Percentiles rank a stretch among this genome's conserved stretches.
phyloP scores from a whole-genome alignment of 2,797 vertebrate genomes.

The Sciaenops ocellatus region DNA sequence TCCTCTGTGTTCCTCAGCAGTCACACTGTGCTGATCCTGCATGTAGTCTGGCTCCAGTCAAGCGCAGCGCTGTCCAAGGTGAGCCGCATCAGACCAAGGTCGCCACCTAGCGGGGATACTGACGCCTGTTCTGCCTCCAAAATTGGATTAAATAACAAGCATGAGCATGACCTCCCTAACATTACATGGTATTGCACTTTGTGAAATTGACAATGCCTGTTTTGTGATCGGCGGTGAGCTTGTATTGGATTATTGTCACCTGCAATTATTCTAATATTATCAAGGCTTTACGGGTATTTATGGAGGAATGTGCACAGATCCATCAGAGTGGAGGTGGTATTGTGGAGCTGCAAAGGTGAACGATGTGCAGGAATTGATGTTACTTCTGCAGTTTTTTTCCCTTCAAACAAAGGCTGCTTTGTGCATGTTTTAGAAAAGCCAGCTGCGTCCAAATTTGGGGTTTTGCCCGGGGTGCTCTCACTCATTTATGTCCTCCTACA shows the following conservation, averaged over 20 bases:
- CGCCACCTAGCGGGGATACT: slow-evolving; percentile 80
- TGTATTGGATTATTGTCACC: slow-evolving; percentile 68
- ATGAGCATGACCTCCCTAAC: slow-evolving; percentile 58
- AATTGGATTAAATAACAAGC: slow-evolving; percentile 77
- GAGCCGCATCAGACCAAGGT: slow-evolving; percentile 65
- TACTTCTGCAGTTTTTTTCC: slow-evolving; percentile 28
- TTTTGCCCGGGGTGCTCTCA: slow-evolving; percentile 55
- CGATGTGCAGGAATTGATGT: slow-evolving; percentile 39
- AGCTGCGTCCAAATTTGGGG: slow-evolving; percentile 72
- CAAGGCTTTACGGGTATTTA: slow-evolving; percentile 54
- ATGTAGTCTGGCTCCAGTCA: slow-evolving; percentile 58
- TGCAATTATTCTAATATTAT: slow-evolving; percentile 65
- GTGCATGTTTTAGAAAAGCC: slow-evolving; percentile 57
- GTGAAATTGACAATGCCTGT: slow-evolving; percentile 58
- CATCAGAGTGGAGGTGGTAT: not conserved
- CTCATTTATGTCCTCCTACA: slow-evolving; percentile 70
- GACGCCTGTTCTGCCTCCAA: slow-evolving; percentile 41
- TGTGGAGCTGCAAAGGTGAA: slow-evolving; percentile 33
- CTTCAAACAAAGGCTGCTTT: slow-evolving; percentile 66
- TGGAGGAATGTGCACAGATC: slow-evolving; percentile 31
- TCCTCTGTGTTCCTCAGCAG: slow-evolving; percentile 46
- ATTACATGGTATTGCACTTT: slow-evolving; percentile 74
- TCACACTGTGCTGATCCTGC: slow-evolving; percentile 63
- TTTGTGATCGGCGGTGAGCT: slow-evolving; percentile 33
- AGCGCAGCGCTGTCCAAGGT: slow-evolving; percentile 65